Conservation (phyloP, 2,113 vertebrate genomes). For the Marmota flaviventris region DNA sequence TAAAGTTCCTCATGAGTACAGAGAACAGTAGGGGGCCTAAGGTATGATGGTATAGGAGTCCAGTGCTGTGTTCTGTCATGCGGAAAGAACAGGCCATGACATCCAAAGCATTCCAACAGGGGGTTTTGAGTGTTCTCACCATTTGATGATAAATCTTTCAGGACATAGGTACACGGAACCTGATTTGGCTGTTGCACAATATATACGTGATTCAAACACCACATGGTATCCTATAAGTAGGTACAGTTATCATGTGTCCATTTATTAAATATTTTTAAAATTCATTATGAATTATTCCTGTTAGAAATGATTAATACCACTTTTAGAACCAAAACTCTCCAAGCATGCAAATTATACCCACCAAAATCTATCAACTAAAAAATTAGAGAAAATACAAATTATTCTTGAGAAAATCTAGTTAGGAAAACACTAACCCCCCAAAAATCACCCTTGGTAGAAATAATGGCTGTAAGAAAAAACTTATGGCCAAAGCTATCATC, state of each 20-base stretch:
- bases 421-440: not conserved
- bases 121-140: not conserved
- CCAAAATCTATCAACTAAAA: slow-evolving; percentile 26
- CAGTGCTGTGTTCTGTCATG: not conserved
- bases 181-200: not conserved
- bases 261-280: not conserved
- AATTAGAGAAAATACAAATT: slow-evolving; percentile 57
- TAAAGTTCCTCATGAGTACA: slow-evolving; percentile 22
- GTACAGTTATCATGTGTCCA: not conserved
- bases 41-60: too few relatives aligned
- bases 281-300: not conserved
- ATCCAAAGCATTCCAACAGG: too few relatives aligned
- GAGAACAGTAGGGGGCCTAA: not conserved
- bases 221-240: not conserved
- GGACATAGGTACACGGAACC: not conserved
- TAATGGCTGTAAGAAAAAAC: slow-evolving; percentile 34
- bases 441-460: slow-evolving; percentile 60
- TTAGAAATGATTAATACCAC: not conserved
- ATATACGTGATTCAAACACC: not conserved
- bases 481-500: slow-evolving; percentile 14
- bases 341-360: slow-evolving; percentile 16
- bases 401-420: slow-evolving; percentile 31
- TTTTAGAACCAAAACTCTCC: not conserved
- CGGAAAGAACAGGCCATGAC: too few relatives aligned
- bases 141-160: not conserved